Base-by-base conservation (phyloP, 1,140 invertebrate genomes). In the Chelonus insularis region DNA sequence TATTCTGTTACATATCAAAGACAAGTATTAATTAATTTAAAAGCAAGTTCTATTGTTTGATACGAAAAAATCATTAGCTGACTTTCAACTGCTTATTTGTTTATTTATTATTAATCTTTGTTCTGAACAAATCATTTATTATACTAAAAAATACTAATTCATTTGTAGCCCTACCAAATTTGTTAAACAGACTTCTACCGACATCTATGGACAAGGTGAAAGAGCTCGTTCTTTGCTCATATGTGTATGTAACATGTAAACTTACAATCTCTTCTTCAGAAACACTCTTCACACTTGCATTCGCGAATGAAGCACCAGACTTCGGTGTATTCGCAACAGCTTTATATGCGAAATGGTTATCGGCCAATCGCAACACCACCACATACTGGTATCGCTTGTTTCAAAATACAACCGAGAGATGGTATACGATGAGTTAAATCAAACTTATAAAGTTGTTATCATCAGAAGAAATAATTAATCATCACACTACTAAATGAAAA, bases 201-300 rank as follows among this genome's bases (percentile, higher is more conserved):
- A 81, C 79, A 81, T 81, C 79, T 81, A 73, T 81, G 75, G 72
- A 76, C 51, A 63, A 63, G 41, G 67, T 63, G 62, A 56, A 68
- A 73, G 74, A 81, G 73, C 71, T 61, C 54, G 60, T 65, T 25
- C 59, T 25, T 45, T 37, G 32, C 32, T 23, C 50, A 45, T 47
- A 37, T 23, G 41, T 41, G 37, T 60, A 37, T 43, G 18, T 59
- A 23, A 23, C 20, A 23, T 34, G 25, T 39, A 48, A 48, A 29
- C 34, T 7, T 12, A 20, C 8, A 32, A 25, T 12, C 3, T 54
- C 23, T 20, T 18, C 8, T 34, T 36, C 14, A 8, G 12, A 52
- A 43, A 41, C 16, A 23, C 47, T 34, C 47, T 21, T 32, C 29
- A 16, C 12, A 37, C 18, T 32, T n/a, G 9, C 39, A 45, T n/a